Percentiles rank a stretch among this genome's conserved stretches.
phyloP scores from a whole-genome alignment of 2,888 invertebrate genomes.

The Adineta ricciae region DNA sequence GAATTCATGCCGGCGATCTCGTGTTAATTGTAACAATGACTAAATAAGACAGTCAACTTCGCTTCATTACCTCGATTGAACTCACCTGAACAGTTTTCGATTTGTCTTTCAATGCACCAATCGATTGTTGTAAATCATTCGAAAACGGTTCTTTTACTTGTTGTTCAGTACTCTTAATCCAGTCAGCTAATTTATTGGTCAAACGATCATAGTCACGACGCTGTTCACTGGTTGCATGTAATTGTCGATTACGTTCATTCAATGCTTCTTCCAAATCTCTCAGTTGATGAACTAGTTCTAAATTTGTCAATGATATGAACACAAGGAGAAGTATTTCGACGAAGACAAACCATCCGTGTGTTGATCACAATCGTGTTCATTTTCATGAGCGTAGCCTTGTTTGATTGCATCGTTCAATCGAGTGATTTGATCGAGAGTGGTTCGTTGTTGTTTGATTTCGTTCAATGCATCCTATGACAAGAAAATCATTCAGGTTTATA shows the following conservation, averaged over 20 bases:
- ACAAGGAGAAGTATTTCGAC: neutral
- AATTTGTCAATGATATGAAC: neutral
- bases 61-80: neutral
- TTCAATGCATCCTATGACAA: neutral
- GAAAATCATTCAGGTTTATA: neutral
- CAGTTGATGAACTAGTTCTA: neutral
- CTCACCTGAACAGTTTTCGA: neutral
- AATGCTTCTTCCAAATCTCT: neutral
- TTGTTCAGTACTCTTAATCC: neutral
- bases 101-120: neutral
- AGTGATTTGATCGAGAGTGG: neutral
- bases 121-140: constrained; percentile 1
- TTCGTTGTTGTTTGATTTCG: neutral
- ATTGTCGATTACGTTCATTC: neutral
- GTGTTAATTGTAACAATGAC: neutral
- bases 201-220: neutral
- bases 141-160: constrained; percentile 13
- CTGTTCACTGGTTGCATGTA: neutral
- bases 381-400: neutral
- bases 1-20: neutral
- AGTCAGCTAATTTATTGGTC: neutral
- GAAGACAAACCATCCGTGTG: neutral
- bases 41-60: neutral
- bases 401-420: neutral
- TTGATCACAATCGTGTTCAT: neutral